Evolutionary conservation across 2,113 vertebrate species (phyloP), one percentile per base, ranked within the genome.

Genomic region (Pangasianodon gigas): DNA sequence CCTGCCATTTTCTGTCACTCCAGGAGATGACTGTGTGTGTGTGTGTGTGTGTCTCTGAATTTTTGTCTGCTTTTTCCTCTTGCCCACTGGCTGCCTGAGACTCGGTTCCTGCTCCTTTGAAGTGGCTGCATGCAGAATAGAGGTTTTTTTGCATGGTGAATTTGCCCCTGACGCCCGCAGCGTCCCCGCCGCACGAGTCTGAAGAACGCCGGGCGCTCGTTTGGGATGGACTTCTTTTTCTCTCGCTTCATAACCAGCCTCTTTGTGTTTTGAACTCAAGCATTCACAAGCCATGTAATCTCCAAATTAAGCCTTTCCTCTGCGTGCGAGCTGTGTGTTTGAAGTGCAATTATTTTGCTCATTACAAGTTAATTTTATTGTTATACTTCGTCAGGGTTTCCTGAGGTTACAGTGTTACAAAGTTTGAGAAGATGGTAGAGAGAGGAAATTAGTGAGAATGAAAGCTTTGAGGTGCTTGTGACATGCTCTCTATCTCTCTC

Each of bases 331-430:
- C 95, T 94, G 87, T 3, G 93, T 89, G 92, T 97, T 96, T 96
- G 95, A 97, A 95, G 95, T 96, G 94, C 95, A 95, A 96, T 96
- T 96, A 96, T 97, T 96, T 96, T 96, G 94, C 95, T 96, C 96
- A 96, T 97, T 96, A 96, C 96, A 95, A 96, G 95, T 96, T 95
- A 95, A 96, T 96, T 96, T 96, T 95, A 96, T 97, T 96, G 95
- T 96, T 96, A 95, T 95, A 95, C 95, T 96, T 96, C 93, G 94
- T 94, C 96, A 96, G 96, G 95, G 94, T 96, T 96, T 96, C 95
- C 95, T 19, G 88, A 92, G 96, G 96, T 96, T 96, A 96, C 89
- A 91, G 93, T 95, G 94, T 95, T 95, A 92, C 5, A 95, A 96
- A 96, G 96, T 96, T 96, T 94, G 90, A 91, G 92, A 92, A 92